Evolutionary conservation across 1,140 invertebrate genomes (phyloP).

Genomic region (Rhynchophorus ferrugineus): DNA sequence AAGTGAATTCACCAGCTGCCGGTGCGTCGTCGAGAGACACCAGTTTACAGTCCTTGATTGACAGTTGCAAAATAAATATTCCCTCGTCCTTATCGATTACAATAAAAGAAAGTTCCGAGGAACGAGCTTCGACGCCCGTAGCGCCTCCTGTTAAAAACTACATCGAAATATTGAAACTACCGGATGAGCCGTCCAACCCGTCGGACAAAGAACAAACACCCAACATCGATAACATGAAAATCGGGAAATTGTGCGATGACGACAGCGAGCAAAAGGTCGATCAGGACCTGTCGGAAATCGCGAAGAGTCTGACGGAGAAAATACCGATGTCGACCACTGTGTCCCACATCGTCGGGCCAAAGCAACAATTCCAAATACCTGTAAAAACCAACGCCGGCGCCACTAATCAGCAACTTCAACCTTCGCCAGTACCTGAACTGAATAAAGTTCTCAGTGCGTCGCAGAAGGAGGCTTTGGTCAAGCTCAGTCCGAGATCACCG

Average conservation of each 20-base stretch:
- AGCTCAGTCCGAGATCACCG: conserved; percentile 22
- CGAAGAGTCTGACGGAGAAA: conserved; percentile 26
- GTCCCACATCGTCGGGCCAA: conserved; percentile 23
- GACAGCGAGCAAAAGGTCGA: conserved; percentile 28
- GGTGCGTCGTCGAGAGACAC: conserved; percentile 38
- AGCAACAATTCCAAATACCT: conserved; percentile 23
- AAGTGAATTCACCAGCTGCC: conserved; percentile 10
- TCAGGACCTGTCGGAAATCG: conserved; percentile 24
- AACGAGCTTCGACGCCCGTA: conserved; percentile 14
- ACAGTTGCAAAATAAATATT: conserved; percentile 52
- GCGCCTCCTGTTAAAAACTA: conserved; percentile 50
- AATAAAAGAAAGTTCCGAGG: conserved; percentile 40
- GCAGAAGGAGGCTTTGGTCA: conserved; percentile 3
- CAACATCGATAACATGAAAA: conserved; percentile 12
- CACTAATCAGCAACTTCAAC: conserved; percentile 16
- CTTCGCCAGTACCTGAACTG: conserved; percentile 19
- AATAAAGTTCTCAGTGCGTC: conserved; percentile 14
- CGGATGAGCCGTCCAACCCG: conserved; percentile 33
- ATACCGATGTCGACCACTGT: conserved; percentile 27
- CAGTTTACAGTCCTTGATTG: conserved; percentile 49
- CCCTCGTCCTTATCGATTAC: conserved; percentile 53
- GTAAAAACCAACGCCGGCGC: conserved; percentile 22
- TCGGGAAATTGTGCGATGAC: conserved; percentile 21
- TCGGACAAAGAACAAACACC: conserved; percentile 5
- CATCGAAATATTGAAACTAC: conserved; percentile 52